A percentile compares a stretch with the other conserved stretches of the same genome.
Evolutionary conservation across 2,888 invertebrate species (phyloP).

Genomic region (Helicoverpa assulta): DNA sequence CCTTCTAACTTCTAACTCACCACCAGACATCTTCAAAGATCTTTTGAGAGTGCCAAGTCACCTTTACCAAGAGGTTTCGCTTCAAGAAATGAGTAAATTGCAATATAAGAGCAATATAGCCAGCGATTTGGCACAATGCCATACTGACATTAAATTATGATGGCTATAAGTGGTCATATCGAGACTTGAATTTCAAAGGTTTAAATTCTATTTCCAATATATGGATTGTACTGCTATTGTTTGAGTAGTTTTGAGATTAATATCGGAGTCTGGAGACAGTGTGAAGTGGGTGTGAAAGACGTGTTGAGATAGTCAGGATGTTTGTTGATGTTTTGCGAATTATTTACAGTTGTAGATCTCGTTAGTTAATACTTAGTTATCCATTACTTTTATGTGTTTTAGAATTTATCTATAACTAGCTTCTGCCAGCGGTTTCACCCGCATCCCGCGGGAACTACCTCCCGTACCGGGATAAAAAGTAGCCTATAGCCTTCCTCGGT

Average conservation of each 20-base stretch:
- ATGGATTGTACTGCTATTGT: constrained; percentile 7
- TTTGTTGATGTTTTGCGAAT: not conserved
- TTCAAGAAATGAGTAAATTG: constrained; percentile 53
- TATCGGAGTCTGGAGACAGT: not conserved
- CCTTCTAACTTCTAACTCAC: constrained; percentile 15
- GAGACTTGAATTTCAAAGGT: constrained; percentile 38
- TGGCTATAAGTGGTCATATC: constrained; percentile 36
- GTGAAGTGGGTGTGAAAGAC: not conserved
- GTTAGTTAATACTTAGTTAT: too few relatives aligned
- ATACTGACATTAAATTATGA: constrained; percentile 56
- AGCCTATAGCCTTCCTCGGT: too few relatives aligned
- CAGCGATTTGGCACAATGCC: constrained; percentile 49
- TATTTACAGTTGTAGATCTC: not conserved
- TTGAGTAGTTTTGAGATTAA: constrained; percentile 2
- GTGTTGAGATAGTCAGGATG: not conserved
- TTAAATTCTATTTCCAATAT: constrained; percentile 42
- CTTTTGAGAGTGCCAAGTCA: constrained; percentile 43
- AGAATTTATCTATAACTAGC: too few relatives aligned
- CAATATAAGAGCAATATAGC: constrained; percentile 54
- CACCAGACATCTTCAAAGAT: constrained; percentile 11
- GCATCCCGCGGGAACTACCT: too few relatives aligned
- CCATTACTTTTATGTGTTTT: too few relatives aligned
- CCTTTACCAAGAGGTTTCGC: constrained; percentile 32
- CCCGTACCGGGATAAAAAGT: too few relatives aligned
- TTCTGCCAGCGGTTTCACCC: too few relatives aligned